phyloP scores from a whole-genome alignment of 2,113 vertebrate genomes.

The Entosphenus tridentatus region DNA sequence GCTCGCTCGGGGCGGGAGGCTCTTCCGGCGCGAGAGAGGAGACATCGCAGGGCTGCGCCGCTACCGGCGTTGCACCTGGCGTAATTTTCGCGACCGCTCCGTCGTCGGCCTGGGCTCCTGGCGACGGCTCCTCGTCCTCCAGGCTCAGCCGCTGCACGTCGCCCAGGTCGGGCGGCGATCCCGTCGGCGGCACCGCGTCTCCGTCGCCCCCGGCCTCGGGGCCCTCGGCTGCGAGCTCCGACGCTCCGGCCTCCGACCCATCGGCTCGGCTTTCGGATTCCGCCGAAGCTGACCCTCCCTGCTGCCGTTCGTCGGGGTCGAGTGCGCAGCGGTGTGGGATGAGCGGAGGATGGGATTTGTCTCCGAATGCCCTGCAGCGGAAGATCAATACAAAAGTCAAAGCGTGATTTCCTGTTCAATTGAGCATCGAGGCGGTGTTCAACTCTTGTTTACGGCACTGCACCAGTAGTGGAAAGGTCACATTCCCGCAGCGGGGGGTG shows the following conservation, averaged over 20 bases:
- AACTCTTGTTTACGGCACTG: too few species aligned
- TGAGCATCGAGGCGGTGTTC: too few species aligned
- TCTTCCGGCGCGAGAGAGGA: background rate
- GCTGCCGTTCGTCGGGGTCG: conserved; percentile 14
- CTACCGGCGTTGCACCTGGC: conserved; percentile 30
- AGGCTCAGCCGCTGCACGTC: too few species aligned
- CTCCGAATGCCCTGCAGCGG: conserved; percentile 47
- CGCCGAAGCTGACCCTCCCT: conserved; percentile 8
- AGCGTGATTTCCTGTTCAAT: conserved; percentile 8
- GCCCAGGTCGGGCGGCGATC: too few species aligned
- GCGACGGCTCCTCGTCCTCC: too few species aligned
- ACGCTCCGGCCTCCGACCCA: conserved; percentile 11
- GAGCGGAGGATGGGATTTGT: conserved; percentile 49
- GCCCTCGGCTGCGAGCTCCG: conserved; percentile 14
- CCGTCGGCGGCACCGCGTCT: conserved; percentile 10
- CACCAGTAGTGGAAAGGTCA: too few species aligned
- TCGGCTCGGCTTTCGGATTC: conserved; percentile 13
- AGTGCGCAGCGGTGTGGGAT: conserved; percentile 19
- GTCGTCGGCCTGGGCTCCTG: conserved; percentile 11
- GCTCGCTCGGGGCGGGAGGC: background rate
- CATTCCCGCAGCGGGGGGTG: too few species aligned
- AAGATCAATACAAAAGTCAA: conserved; percentile 12
- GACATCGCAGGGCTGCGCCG: background rate
- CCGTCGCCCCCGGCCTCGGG: conserved; percentile 13
- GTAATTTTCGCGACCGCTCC: conserved; percentile 25